Evolutionary conservation across 92 coral and sea anemone species (phyloP), one percentile per base, ranked within the genome.

Genomic region (Chrysogorgia sp.): DNA sequence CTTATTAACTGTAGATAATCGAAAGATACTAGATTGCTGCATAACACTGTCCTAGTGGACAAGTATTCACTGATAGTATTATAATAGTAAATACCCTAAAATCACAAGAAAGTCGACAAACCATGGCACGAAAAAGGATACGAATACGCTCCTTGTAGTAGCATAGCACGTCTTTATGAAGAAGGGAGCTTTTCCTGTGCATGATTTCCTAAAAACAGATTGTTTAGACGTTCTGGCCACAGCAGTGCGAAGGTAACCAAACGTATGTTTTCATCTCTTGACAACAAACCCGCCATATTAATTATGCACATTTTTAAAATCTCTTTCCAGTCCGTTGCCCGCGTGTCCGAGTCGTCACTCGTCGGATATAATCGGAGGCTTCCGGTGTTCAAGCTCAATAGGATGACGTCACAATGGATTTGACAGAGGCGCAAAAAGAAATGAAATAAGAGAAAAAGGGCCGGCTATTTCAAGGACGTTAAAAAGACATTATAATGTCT

Each of bases 101-200:
- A 5, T 20, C 31, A 57, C 30, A 2, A 47, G 2, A 15, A 47
- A 47, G 53, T 47, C 53, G 2, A 47, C 53, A 47, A 47, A 15
- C 53, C 2, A 47, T 6, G 7, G 7, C 53, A 47, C 53, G n/a
- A 47, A 89, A 74, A 96, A 96, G 97, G 99, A 96, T 96, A 96
- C 99, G 99, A 96, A 83, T 96, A 96, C 32, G 99, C 99, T 62
- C 97, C 97, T 40, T 81, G 92, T 83, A 96, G 35, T 28, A 72
- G 79, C 79, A 72, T 72, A 53, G n/a, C 55, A 72, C 35, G 79
- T 72, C 25, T 10, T 55, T 53, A 72, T 72, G 65, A 31, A 22
- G 20, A 72, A 30, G 25, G 8, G 34, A 34, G 30, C 50, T 30
- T 72, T 32, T 22, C 79, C 35, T 55, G 65, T 9, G 31, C 79